phyloP scores from a whole-genome alignment of 30 jellyfish, hydroid and myxozoan genomes.

The Cassiopea xamachana region DNA sequence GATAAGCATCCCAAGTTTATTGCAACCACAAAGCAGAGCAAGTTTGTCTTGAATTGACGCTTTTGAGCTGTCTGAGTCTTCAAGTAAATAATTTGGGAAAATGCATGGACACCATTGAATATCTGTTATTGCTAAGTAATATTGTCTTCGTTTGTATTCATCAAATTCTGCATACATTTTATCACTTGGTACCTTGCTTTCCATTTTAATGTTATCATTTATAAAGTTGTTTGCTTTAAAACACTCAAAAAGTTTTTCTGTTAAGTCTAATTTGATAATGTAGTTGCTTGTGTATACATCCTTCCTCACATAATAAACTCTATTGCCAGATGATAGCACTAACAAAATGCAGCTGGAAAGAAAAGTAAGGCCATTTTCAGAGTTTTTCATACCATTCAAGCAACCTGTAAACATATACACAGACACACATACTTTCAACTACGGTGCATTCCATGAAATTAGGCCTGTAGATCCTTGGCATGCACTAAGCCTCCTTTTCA shows the following conservation, averaged over 20 bases:
- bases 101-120: slow-evolving; percentile 58
- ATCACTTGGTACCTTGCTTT: neutral
- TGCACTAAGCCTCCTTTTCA: too few species aligned
- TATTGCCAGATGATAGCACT: slow-evolving; percentile 25
- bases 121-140: slow-evolving; percentile 48
- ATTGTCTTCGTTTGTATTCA: slow-evolving; percentile 25
- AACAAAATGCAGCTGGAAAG: slow-evolving; percentile 38
- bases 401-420: too few species aligned
- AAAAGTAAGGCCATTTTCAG: neutral
- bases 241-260: slow-evolving; percentile 17
- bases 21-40: slow-evolving; percentile 47
- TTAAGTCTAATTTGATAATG: neutral
- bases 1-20: slow-evolving; percentile 60
- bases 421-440: too few species aligned
- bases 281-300: slow-evolving; percentile 48
- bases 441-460: too few species aligned
- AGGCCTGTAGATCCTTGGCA: too few species aligned
- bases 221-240: slow-evolving; percentile 9
- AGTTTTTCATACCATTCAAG: neutral
- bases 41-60: too few species aligned
- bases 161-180: slow-evolving; percentile 8
- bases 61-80: neutral
- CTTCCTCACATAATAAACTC: slow-evolving; percentile 3
- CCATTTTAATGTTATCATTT: neutral
- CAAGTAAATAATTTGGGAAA: neutral